Evolutionary conservation across 2,797 vertebrate genomes (phyloP).

Genomic region (Schizothorax lantsangensis): DNA sequence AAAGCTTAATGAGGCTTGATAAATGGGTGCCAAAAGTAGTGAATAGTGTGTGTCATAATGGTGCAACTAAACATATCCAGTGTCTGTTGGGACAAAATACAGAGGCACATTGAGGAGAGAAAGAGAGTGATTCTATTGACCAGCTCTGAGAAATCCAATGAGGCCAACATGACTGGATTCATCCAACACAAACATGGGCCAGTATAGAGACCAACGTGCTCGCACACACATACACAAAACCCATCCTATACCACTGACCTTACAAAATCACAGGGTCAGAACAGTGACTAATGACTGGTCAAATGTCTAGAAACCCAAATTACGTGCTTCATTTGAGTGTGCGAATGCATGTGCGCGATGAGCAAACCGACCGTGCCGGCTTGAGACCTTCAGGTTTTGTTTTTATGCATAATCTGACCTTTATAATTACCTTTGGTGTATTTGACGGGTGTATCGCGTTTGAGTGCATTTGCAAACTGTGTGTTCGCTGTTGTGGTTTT

Average conservation of each 20-base stretch:
- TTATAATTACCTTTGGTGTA: constrained; percentile 17
- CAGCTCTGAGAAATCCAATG: constrained; percentile 58
- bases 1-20: constrained; percentile 41
- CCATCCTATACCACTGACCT: constrained; percentile 29
- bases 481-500: neutral
- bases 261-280: constrained; percentile 22
- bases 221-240: neutral
- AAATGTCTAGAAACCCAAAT: constrained; percentile 19
- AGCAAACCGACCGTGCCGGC: neutral
- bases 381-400: constrained; percentile 14
- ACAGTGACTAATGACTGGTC: constrained; percentile 36
- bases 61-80: constrained; percentile 8
- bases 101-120: constrained; percentile 28
- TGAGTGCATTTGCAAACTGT: neutral
- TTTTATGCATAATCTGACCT: constrained; percentile 40
- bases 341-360: neutral
- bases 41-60: constrained; percentile 21
- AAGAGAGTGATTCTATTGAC: constrained; percentile 50
- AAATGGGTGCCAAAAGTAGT: constrained; percentile 24
- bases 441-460: neutral
- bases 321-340: constrained; percentile 10
- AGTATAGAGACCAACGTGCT: neutral
- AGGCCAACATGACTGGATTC: constrained; percentile 46
- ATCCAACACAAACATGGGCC: constrained; percentile 48
- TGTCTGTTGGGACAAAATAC: constrained; percentile 11